A percentile compares a stretch with the other conserved stretches of the same genome.
Evolutionary conservation across 2,888 invertebrate genomes (phyloP).

Genomic region (Chironomus riparius): DNA sequence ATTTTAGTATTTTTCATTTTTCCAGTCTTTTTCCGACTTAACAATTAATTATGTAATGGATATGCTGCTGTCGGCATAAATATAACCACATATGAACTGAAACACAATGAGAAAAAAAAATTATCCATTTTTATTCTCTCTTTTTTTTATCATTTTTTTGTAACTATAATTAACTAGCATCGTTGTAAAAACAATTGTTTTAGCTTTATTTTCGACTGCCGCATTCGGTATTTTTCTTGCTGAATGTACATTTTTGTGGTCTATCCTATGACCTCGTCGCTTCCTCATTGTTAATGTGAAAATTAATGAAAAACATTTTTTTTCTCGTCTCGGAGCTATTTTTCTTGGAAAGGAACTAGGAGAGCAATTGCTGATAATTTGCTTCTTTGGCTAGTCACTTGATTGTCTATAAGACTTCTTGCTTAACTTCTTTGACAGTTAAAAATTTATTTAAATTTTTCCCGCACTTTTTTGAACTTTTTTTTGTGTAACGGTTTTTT

Average conservation of each 20-base stretch:
- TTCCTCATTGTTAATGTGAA: neutral
- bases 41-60: neutral
- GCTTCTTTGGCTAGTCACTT: too few relatives aligned
- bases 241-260: neutral
- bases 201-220: neutral
- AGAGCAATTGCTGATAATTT: too few relatives aligned
- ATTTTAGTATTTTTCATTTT: neutral
- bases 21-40: constrained; percentile 6
- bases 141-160: neutral
- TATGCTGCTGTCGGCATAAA: neutral
- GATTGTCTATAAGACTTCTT: too few relatives aligned
- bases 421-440: too few relatives aligned
- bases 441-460: too few relatives aligned
- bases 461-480: neutral
- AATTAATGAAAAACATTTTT: too few relatives aligned
- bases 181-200: neutral
- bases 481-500: neutral
- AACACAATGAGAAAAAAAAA: too few relatives aligned
- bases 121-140: too few relatives aligned
- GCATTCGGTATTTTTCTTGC: neutral
- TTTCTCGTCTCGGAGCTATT: neutral
- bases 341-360: neutral
- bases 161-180: neutral
- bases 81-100: neutral
- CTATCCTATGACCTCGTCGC: neutral